Conservation (phyloP, 2,113 vertebrate genomes). For the Bos javanicus region DNA sequence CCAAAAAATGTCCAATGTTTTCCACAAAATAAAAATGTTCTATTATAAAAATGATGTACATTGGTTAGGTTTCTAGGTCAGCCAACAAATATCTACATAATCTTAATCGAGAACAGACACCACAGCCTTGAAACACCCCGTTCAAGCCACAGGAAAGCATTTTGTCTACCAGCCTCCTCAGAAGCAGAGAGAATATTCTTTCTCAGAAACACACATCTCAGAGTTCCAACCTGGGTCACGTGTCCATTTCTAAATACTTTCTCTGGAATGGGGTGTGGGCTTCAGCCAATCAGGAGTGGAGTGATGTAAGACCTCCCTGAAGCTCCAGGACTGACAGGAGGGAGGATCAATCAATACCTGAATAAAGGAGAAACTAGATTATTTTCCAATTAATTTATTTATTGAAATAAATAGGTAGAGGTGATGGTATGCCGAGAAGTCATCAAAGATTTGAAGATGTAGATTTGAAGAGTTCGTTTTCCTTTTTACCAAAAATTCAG, state of each 20-base stretch:
- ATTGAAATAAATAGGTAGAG: neutral
- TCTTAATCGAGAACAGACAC: neutral
- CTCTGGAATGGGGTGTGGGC: neutral
- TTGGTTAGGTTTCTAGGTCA: neutral
- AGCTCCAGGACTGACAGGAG: neutral
- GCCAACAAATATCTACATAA: neutral
- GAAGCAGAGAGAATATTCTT: neutral
- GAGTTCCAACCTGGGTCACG: neutral
- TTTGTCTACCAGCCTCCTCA: neutral
- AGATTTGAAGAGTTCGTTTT: neutral
- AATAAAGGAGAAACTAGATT: neutral
- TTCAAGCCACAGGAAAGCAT: neutral
- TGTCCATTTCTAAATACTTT: neutral
- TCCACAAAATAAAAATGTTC: neutral
- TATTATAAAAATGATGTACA: neutral
- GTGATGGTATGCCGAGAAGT: neutral
- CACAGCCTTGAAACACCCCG: neutral
- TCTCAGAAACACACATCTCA: neutral
- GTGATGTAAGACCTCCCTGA: neutral
- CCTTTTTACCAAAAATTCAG: neutral
- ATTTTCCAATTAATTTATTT: neutral
- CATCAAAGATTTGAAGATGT: neutral
- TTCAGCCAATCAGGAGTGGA: neutral
- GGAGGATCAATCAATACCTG: neutral
- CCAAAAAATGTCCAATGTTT: slow-evolving; percentile 29